Evolutionary conservation across 2,888 invertebrate genomes (phyloP), one percentile per base, ranked within the genome.

Genomic region (Drosophila tanythrix): DNA sequence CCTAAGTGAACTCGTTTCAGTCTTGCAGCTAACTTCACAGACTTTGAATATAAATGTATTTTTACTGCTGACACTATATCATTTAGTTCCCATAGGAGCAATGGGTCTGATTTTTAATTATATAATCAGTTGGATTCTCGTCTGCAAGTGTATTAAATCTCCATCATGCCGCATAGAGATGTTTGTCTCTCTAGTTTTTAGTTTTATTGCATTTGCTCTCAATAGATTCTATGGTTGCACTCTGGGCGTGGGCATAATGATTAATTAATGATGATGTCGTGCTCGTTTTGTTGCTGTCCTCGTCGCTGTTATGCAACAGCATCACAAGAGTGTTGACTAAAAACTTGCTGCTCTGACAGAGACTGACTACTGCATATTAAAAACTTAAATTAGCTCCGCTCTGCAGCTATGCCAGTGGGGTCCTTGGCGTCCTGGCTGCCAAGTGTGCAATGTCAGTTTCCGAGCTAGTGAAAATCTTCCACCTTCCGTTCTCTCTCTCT

Each of bases 211-310:
- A 51, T 72, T 64, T 75, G 83, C 70, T 73, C 75, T 78, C 75
- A 67, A 56, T 56, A n/a, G 27, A 56, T 56, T 56, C 35, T 59
- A 60, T 69, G 60, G 64, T 40, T 62, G 71, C 55, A 46, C 33
- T 51, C 36, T 36, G 74, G 64, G 48, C 50, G 36, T 50, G 60
- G 66, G 71, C 70, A 52, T 56, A 29, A 62, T 83, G 90, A 86
- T 89, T 84, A 86, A 89, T 90, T 90, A 71, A 76, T 67, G 69
- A 53, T 48, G 59, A 69, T 76, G 52, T 43, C 8, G 56, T 55
- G 27, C 18, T 36, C 31, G 31, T 27, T 50, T 27, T 6, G 25
- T 50, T 27, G 59, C 62, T 69, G 51, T 38, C n/a, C 29, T 31
- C 29, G 25, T 15, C 11, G 46, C 10, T 53, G 40, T 73, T 59